Evolutionary conservation across 2,113 vertebrate species (phyloP), one percentile per base, ranked within the genome.

Genomic region (Lanius collurio): DNA sequence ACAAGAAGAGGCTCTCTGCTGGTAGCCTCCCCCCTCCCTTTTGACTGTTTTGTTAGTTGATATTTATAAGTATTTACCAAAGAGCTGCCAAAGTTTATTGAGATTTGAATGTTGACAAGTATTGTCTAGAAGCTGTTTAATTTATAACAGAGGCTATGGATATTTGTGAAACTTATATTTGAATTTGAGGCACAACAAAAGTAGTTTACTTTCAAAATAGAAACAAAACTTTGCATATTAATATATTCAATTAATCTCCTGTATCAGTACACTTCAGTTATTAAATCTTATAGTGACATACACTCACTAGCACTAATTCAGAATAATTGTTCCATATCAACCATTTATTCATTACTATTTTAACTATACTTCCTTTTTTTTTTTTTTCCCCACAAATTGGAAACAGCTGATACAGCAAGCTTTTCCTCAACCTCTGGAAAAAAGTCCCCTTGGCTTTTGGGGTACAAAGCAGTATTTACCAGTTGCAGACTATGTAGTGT

Each of bases 21-120:
- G 84, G 80, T 83, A 82, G 87, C 84, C 73, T 92, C 27, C 65
- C 56, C 83, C n/a, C 62, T 94, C 75, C 86, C 55, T 92, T 91
- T 46, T 59, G 79, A 90, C 77, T 89, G 67, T 92, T 77, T 94
- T 75, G 50, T 91, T 93, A 94, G 65, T 64, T 93, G 95, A 90
- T 94, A 90, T 95, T 96, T 95, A 63, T 93, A 80, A 94, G 53
- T 96, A 87, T 96, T 97, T 96, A 97, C 98, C 98, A 98, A 98
- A 98, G 98, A 98, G 93, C 96, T 96, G 90, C 96, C 95, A 92
- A 89, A 97, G 92, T 92, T 89, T 67, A 91, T 65, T 85, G 92
- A 93, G 95, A 93, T 85, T 94, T 96, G 96, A 97, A 87, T 96
- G 94, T 96, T 83, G 81, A 95, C 91, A 87, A 92, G 89, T 95